phyloP scores from a whole-genome alignment of 2,888 invertebrate species.

The Sinopyrophorus schimmeli region DNA sequence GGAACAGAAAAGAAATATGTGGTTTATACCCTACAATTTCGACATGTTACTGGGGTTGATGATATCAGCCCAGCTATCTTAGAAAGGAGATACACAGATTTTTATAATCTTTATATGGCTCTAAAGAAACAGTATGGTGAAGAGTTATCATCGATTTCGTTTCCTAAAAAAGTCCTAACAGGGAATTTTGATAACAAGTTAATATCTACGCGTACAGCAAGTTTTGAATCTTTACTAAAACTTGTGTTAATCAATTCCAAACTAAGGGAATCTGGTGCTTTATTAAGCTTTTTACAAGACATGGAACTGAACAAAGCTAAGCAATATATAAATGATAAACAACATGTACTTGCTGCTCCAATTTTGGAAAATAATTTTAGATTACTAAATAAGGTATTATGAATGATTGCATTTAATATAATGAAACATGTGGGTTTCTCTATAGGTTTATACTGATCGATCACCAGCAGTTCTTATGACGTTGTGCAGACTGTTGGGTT shows the following conservation, averaged over 20 bases:
- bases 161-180: conserved; percentile 70
- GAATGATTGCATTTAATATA: not conserved
- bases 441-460: conserved; percentile 65
- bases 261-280: conserved; percentile 61
- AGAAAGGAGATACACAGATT: conserved; percentile 74
- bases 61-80: conserved; percentile 68
- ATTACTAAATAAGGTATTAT: conserved; percentile 62
- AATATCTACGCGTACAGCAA: conserved; percentile 65
- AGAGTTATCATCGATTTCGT: conserved; percentile 59
- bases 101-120: conserved; percentile 65
- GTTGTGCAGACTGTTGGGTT: conserved; percentile 70
- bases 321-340: conserved; percentile 61
- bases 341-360: conserved; percentile 64
- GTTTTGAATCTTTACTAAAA: conserved; percentile 66
- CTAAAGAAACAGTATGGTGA: conserved; percentile 64
- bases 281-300: conserved; percentile 68
- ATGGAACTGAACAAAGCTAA: conserved; percentile 66
- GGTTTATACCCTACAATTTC: conserved; percentile 68
- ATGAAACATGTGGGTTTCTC: not conserved
- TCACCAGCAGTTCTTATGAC: conserved; percentile 68
- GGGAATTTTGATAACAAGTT: conserved; percentile 73
- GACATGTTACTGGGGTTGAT: conserved; percentile 61
- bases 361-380: conserved; percentile 70
- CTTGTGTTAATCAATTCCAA: conserved; percentile 61
- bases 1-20: conserved; percentile 70